A percentile compares a stretch with the other conserved stretches of the same genome.
phyloP scores from a whole-genome alignment of 2,888 invertebrate genomes.

The Cephus sareptanus region DNA sequence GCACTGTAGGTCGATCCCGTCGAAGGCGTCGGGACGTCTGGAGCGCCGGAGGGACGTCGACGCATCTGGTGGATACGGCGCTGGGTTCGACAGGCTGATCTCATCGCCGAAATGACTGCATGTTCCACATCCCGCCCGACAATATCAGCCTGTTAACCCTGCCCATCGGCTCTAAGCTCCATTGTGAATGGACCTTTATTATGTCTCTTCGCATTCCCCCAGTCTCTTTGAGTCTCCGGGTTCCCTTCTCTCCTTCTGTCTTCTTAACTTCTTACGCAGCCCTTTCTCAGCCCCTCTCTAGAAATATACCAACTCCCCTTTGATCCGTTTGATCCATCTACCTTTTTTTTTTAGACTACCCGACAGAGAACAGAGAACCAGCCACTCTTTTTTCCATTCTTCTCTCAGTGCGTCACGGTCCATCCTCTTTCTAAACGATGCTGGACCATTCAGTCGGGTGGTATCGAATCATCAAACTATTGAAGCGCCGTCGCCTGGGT shows the following conservation, averaged over 20 bases:
- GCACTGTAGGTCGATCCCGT: not conserved
- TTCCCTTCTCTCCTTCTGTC: not conserved
- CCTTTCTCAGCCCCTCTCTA: not conserved
- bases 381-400: not conserved
- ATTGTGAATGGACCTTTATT: not conserved
- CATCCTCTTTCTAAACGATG: not conserved
- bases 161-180: slow-evolving; percentile 37
- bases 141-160: slow-evolving; percentile 66
- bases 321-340: not conserved
- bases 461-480: not conserved
- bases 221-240: not conserved
- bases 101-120: slow-evolving; percentile 66
- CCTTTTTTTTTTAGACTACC: not conserved
- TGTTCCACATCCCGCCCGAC: slow-evolving; percentile 64
- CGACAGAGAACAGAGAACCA: not conserved
- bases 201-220: not conserved
- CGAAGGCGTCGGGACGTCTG: not conserved
- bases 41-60: not conserved
- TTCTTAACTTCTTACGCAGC: not conserved
- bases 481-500: not conserved
- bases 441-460: not conserved
- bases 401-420: not conserved
- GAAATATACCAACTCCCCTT: not conserved
- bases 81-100: slow-evolving; percentile 67
- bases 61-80: slow-evolving; percentile 42